phyloP scores from a whole-genome alignment of 2,888 invertebrate genomes.

The Drosophila rellima region DNA sequence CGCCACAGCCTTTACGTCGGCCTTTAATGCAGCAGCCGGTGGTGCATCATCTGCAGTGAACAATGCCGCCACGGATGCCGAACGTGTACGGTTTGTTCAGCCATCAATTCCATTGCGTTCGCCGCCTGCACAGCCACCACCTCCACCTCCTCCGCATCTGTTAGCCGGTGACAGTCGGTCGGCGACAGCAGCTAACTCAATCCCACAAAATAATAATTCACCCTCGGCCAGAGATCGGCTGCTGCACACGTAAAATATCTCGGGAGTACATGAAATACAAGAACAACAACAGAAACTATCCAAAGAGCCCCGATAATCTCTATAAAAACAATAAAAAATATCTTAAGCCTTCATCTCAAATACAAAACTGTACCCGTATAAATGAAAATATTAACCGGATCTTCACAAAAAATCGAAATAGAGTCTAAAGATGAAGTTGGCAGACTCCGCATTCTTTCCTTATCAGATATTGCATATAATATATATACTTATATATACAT shows the following conservation, averaged over 20 bases:
- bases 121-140: slow-evolving; percentile 75
- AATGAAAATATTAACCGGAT: slow-evolving; percentile 20
- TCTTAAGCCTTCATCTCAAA: slow-evolving; percentile 21
- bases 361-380: neutral
- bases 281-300: slow-evolving; percentile 44
- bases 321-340: slow-evolving; percentile 26
- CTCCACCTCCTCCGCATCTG: slow-evolving; percentile 64
- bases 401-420: slow-evolving; percentile 6
- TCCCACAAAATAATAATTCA: slow-evolving; percentile 59
- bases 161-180: slow-evolving; percentile 25
- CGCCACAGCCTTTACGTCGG: slow-evolving; percentile 83
- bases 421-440: neutral
- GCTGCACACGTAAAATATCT: slow-evolving; percentile 81
- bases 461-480: slow-evolving; percentile 44
- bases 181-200: slow-evolving; percentile 27
- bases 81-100: slow-evolving; percentile 82
- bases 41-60: slow-evolving; percentile 44
- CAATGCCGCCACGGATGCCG: slow-evolving; percentile 73
- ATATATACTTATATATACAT: slow-evolving; percentile 22
- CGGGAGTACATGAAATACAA: slow-evolving; percentile 43
- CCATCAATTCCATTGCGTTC: slow-evolving; percentile 82
- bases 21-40: slow-evolving; percentile 82
- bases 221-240: slow-evolving; percentile 80
- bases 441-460: slow-evolving; percentile 31
- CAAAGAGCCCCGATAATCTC: slow-evolving; percentile 54